These are phyloP conservation scores for Caenorhabditis sp. DNA, from an alignment of 2,888 invertebrate species.

Conservation along the genomic window DNA sequence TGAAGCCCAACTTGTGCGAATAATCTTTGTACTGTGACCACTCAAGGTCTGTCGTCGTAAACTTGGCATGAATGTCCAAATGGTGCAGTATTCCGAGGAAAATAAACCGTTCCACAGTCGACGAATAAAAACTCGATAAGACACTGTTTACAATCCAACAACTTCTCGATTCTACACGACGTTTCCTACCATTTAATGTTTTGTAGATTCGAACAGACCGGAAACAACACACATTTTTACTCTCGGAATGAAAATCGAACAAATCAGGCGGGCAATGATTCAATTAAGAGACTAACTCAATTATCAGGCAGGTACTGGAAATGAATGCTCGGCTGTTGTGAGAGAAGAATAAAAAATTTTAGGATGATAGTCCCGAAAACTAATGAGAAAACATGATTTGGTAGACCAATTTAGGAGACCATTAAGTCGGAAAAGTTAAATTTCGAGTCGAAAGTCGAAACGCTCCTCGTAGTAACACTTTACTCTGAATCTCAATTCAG, in stretches of 20 bases:
- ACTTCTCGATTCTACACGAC: no score
- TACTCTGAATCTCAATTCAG: no score
- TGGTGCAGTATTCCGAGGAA: constrained; percentile 2
- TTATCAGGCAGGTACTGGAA: constrained; percentile 20
- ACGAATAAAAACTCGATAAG: background rate
- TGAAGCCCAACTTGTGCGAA: constrained; percentile 2
- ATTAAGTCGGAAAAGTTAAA: no score
- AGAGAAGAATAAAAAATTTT: background rate
- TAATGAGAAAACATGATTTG: background rate
- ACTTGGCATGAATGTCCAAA: no score
- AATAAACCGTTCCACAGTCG: background rate
- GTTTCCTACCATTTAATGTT: no score
- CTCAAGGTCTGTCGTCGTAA: no score
- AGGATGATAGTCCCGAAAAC: background rate
- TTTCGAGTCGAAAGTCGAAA: no score
- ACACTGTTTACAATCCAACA: no score
- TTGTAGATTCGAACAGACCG: background rate
- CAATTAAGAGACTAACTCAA: constrained; percentile 35
- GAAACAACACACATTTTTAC: background rate
- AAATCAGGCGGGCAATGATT: constrained; percentile 16
- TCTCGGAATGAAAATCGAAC: constrained; percentile 17
- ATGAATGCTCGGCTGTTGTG: constrained; percentile 2
- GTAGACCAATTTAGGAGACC: background rate
- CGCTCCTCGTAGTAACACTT: no score
- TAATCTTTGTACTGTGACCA: constrained; percentile 50